Evolutionary conservation across 2,797 vertebrate species (phyloP).

Genomic region (Thaleichthys pacificus): DNA sequence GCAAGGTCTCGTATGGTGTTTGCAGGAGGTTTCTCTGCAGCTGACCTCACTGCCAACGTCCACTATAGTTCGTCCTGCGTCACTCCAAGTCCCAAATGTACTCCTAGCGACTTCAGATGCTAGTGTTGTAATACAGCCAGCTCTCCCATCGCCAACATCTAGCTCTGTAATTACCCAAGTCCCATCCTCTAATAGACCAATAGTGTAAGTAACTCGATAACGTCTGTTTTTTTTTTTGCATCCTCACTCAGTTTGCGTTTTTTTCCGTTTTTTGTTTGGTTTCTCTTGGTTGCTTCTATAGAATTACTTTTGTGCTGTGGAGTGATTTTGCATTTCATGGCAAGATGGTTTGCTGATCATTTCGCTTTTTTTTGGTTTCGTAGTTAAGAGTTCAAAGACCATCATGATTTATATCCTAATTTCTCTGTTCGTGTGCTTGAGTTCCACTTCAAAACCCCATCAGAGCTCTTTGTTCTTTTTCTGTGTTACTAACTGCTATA

Average conservation of each 20-base stretch:
- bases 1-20: slow-evolving; percentile 78
- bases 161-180: slow-evolving; percentile 99
- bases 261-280: slow-evolving; percentile 33
- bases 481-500: slow-evolving; percentile 17
- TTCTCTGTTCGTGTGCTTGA: not conserved
- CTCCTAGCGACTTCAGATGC: slow-evolving; percentile 96
- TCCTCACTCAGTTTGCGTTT: slow-evolving; percentile 32
- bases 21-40: slow-evolving; percentile 94
- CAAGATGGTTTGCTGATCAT: slow-evolving; percentile 15
- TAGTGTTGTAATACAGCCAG: slow-evolving; percentile 98
- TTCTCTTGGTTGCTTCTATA: slow-evolving; percentile 37
- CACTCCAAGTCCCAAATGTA: slow-evolving; percentile 97
- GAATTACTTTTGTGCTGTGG: slow-evolving; percentile 57
- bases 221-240: slow-evolving; percentile 50
- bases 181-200: slow-evolving; percentile 94
- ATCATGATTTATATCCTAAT: slow-evolving; percentile 25
- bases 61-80: slow-evolving; percentile 96
- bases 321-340: slow-evolving; percentile 51
- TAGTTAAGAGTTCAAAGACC: slow-evolving; percentile 35
- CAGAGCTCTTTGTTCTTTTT: slow-evolving; percentile 42
- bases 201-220: slow-evolving; percentile 90
- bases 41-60: slow-evolving; percentile 92
- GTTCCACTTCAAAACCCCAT: slow-evolving; percentile 30
- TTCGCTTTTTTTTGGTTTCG: slow-evolving; percentile 58
- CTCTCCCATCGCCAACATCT: slow-evolving; percentile 97